A percentile compares a stretch with the other conserved stretches of the same genome.
These are phyloP conservation scores for Diadema setosum DNA, from an alignment of 35 echinoderm and acorn worm genomes.

Conservation along the genomic window DNA sequence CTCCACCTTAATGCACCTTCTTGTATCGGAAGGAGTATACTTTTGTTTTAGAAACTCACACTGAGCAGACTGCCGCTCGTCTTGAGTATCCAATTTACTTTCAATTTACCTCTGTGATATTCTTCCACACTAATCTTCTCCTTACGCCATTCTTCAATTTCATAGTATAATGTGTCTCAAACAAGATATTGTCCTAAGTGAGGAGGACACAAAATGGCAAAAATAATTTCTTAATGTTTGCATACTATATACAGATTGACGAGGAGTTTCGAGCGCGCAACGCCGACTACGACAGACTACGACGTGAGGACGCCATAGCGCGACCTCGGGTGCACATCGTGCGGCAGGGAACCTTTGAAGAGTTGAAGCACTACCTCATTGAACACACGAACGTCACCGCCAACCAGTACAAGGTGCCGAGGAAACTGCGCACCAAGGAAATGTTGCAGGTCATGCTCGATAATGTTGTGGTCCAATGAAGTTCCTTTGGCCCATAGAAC, in stretches of 20 bases:
- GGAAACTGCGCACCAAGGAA: slow-evolving; percentile 20
- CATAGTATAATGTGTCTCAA: no score
- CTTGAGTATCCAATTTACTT: no score
- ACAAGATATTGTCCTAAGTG: no score
- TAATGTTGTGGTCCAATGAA: not conserved
- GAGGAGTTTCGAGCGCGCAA: not conserved
- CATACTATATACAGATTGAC: slow-evolving; percentile 65
- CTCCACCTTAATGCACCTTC: no score
- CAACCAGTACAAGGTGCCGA: slow-evolving; percentile 51
- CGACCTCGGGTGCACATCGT: slow-evolving; percentile 20
- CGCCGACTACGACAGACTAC: not conserved
- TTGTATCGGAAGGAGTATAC: no score
- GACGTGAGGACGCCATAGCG: not conserved
- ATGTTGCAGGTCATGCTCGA: slow-evolving; percentile 41
- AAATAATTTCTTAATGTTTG: no score
- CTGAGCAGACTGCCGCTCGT: no score
- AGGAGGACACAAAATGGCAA: no score
- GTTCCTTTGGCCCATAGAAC: not conserved
- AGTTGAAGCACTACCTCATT: slow-evolving; percentile 10
- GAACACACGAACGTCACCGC: not conserved
- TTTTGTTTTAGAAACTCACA: no score
- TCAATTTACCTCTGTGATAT: no score
- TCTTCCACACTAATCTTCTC: no score
- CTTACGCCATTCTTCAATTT: no score
- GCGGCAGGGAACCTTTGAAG: slow-evolving; percentile 29